Evolutionary conservation across 2,888 invertebrate species (phyloP).

Genomic region (Ectobius pallidus): DNA sequence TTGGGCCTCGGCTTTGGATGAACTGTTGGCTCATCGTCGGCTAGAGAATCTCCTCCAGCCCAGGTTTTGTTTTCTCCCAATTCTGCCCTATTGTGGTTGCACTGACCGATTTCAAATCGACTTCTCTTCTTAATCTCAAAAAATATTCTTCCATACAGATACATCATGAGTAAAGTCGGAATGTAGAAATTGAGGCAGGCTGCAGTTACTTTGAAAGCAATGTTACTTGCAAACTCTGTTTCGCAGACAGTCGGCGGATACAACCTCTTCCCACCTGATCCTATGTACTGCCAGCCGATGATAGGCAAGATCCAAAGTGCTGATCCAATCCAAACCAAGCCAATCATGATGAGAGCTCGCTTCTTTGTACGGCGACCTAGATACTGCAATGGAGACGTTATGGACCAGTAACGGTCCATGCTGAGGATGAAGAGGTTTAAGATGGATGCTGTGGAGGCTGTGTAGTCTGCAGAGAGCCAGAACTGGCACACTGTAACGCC

Average conservation of each 20-base stretch:
- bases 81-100: slow-evolving; percentile 32
- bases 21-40: slow-evolving; percentile 38
- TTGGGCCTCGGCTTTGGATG: slow-evolving; percentile 23
- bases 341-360: slow-evolving; percentile 58
- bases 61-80: no score
- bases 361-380: slow-evolving; percentile 57
- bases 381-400: slow-evolving; percentile 58
- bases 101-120: slow-evolving; percentile 41
- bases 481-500: slow-evolving; percentile 61
- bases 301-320: slow-evolving; percentile 59
- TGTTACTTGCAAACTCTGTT: slow-evolving; percentile 58
- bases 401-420: slow-evolving; percentile 59
- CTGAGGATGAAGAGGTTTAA: slow-evolving; percentile 61
- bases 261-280: slow-evolving; percentile 43
- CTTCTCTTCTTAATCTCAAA: slow-evolving; percentile 56
- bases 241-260: slow-evolving; percentile 54
- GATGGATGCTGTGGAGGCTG: slow-evolving; percentile 63
- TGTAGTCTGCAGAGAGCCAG: slow-evolving; percentile 64
- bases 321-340: slow-evolving; percentile 57
- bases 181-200: slow-evolving; percentile 60
- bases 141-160: slow-evolving; percentile 57
- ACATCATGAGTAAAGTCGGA: slow-evolving; percentile 58
- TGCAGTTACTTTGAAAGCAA: slow-evolving; percentile 56
- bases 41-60: no score
- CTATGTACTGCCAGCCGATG: slow-evolving; percentile 56